Evolutionary conservation across 2,797 vertebrate genomes (phyloP), one percentile per base, ranked within the genome.

Genomic region (Falco berigora): DNA sequence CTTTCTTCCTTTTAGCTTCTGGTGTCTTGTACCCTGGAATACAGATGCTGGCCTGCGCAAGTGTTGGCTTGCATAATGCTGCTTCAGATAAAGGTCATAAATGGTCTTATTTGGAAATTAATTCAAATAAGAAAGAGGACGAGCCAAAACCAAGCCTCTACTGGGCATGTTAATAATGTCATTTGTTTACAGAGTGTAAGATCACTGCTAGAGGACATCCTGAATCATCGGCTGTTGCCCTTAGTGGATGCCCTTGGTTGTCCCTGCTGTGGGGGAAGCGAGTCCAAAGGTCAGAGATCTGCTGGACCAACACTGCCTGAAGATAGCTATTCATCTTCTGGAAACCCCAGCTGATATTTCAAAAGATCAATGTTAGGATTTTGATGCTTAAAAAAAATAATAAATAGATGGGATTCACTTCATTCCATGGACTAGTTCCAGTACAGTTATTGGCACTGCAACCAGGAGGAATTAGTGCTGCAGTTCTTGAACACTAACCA

Each of bases 121-220:
- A 97, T 97, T 96, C 92, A 96, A 96, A 95, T 94, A 71, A 96
- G 91, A 91, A 85, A 36, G 77, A 49, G 89, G 75, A 79, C 0
- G 1, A 96, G 97, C 97, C 97, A 97, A 96, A 96, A 74, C 56
- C 59, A 77, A 94, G 74, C 72, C 62, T 97, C 96, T 94, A 59
- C 94, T 84, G 94, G 97, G 97, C 97, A 97, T 97, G 92, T 95
- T 97, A 96, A 96, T 97, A 96, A 97, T 96, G 97, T 96, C 85
- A 95, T 94, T 96, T 95, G 88, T 96, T 97, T 94, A 96, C 68
- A 69, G 74, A 95, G 68, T 58, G 61, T 47, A 92, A 90, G 87
- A 86, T 93, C 56, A 14, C 61, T 96, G 96, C 97, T 95, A 40
- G 92, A 95, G 95, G 96, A 97, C 95, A 80, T 96, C 92, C 87